Evolutionary conservation across 1,140 invertebrate genomes (phyloP).

Genomic region (Euwallacea similis): DNA sequence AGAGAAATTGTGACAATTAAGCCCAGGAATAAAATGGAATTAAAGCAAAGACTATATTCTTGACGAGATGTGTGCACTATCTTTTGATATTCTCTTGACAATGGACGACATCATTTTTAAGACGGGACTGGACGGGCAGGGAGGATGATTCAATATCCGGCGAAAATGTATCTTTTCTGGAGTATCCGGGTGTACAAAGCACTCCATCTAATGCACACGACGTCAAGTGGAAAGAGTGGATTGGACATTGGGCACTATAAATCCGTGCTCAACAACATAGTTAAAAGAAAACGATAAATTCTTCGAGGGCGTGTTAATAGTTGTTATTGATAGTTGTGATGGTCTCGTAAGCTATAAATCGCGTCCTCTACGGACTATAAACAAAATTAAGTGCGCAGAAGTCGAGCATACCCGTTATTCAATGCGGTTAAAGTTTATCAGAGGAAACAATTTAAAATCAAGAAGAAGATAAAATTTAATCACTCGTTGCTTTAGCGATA

Average conservation of each 20-base stretch:
- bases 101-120: background rate
- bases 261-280: background rate
- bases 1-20: slow-evolving; percentile 26
- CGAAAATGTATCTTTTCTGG: slow-evolving; percentile 4
- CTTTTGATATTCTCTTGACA: background rate
- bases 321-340: slow-evolving; percentile 15
- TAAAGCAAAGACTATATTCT: background rate
- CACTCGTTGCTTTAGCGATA: too few species aligned
- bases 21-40: background rate
- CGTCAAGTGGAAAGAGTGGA: slow-evolving; percentile 2
- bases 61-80: background rate
- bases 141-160: slow-evolving; percentile 4
- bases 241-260: slow-evolving; percentile 1
- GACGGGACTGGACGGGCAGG: background rate
- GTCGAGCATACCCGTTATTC: background rate
- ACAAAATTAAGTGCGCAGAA: background rate
- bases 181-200: slow-evolving; percentile 4
- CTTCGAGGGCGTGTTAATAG: slow-evolving; percentile 9
- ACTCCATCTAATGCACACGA: slow-evolving; percentile 1
- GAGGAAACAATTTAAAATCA: too few species aligned
- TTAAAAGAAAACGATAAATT: slow-evolving; percentile 8
- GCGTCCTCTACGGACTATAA: background rate
- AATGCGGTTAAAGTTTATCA: too few species aligned
- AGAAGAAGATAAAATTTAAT: too few species aligned
- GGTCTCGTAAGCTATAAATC: background rate